phyloP scores from a whole-genome alignment of 2,113 vertebrate species.

The Hoplias malabaricus region DNA sequence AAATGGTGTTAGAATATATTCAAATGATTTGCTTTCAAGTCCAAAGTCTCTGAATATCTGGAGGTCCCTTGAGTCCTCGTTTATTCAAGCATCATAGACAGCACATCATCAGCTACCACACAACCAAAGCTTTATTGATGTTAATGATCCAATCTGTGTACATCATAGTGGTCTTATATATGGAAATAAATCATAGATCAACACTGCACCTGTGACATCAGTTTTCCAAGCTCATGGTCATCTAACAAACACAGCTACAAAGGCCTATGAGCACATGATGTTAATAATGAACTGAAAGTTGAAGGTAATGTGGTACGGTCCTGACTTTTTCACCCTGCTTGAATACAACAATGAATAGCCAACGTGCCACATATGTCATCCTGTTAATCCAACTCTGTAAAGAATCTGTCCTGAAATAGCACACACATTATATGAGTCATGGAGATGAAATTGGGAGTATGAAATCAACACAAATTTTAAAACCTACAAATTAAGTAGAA shows the following conservation, averaged over 20 bases:
- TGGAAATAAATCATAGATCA: neutral
- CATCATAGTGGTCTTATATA: no score
- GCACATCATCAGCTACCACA: neutral
- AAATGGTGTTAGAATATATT: neutral
- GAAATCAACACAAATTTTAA: no score
- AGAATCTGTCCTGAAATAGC: no score
- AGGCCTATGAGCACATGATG: neutral
- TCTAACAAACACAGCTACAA: neutral
- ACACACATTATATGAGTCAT: no score
- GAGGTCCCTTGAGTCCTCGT: neutral
- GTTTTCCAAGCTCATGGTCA: neutral
- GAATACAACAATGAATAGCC: conserved; percentile 1
- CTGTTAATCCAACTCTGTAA: neutral
- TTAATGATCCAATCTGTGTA: neutral
- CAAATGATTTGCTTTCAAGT: neutral
- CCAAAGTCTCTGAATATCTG: neutral
- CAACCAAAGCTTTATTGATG: neutral
- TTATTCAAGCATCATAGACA: neutral
- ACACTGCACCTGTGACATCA: neutral
- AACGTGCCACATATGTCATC: conserved; percentile 14
- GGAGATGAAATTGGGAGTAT: no score
- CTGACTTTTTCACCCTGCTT: neutral
- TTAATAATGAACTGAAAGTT: neutral
- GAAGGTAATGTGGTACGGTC: neutral
- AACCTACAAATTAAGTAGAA: no score